Evolutionary conservation across 2,113 vertebrate genomes (phyloP).

Genomic region (Callaeas wilsoni): DNA sequence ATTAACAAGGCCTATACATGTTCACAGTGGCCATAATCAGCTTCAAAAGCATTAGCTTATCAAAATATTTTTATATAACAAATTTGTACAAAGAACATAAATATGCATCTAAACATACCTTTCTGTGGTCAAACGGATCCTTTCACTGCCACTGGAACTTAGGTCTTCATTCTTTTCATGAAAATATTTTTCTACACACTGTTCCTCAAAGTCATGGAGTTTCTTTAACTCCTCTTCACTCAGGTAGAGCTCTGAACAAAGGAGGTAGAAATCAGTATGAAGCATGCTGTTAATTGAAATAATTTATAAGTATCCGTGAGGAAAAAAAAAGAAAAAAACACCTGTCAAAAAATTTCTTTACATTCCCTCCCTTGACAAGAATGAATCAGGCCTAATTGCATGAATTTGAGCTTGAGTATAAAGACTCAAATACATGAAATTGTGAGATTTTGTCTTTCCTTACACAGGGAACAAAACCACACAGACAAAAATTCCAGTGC

Average conservation of each 20-base stretch:
- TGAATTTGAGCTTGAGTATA: background rate
- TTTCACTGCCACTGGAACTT: constrained; percentile 76
- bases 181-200: constrained; percentile 86
- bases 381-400: background rate
- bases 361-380: background rate
- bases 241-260: constrained; percentile 83
- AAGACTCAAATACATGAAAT: background rate
- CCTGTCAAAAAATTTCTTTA: background rate
- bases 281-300: background rate
- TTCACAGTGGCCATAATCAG: background rate
- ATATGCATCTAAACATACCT: constrained; percentile 61
- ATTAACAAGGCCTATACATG: background rate
- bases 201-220: constrained; percentile 93
- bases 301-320: background rate
- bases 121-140: constrained; percentile 82
- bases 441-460: fast-evolving
- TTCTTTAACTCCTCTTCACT: constrained; percentile 88
- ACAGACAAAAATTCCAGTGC: background rate
- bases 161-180: constrained; percentile 79
- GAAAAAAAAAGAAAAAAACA: background rate
- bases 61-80: background rate
- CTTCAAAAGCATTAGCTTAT: background rate
- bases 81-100: background rate
- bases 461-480: background rate
- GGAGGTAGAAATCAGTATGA: background rate